Evolutionary conservation across 1,140 invertebrate genomes (phyloP).

Genomic region (Hycleus phaleratus): DNA sequence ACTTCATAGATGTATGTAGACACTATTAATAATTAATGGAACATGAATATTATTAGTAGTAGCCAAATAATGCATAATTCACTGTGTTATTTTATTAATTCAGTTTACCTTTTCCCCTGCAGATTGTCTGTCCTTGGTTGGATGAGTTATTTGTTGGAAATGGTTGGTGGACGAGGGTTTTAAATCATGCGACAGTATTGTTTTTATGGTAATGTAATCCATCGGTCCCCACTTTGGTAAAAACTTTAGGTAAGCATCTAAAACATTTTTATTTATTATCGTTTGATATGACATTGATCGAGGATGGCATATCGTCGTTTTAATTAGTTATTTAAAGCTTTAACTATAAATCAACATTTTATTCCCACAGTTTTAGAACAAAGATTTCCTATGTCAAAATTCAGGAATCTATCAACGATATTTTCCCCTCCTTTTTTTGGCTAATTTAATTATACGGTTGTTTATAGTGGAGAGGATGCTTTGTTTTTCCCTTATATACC

Average conservation of each 20-base stretch:
- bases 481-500: slow-evolving; percentile 3
- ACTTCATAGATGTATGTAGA: background rate
- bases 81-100: background rate
- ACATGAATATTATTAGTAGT: background rate
- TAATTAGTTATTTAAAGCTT: slow-evolving; percentile 26
- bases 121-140: background rate
- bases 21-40: background rate
- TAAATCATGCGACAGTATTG: slow-evolving; percentile 29
- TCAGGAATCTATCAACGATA: background rate
- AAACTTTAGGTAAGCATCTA: slow-evolving; percentile 20
- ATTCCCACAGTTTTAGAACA: slow-evolving; percentile 18
- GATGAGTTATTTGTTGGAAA: slow-evolving; percentile 26
- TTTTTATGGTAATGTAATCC: slow-evolving; percentile 34
- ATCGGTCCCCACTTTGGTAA: slow-evolving; percentile 14
- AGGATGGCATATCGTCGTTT: slow-evolving; percentile 25
- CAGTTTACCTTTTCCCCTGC: background rate
- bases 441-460: slow-evolving; percentile 26
- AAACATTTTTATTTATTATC: slow-evolving; percentile 31
- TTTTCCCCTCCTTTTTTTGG: background rate
- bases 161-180: slow-evolving; percentile 11
- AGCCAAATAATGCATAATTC: background rate
- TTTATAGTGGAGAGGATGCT: slow-evolving; percentile 13
- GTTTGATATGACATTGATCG: slow-evolving; percentile 32
- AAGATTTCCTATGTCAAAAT: background rate
- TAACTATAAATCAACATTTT: slow-evolving; percentile 25